phyloP scores from a whole-genome alignment of 64 coral and sea anemone genomes.

The Anthopleura sola region DNA sequence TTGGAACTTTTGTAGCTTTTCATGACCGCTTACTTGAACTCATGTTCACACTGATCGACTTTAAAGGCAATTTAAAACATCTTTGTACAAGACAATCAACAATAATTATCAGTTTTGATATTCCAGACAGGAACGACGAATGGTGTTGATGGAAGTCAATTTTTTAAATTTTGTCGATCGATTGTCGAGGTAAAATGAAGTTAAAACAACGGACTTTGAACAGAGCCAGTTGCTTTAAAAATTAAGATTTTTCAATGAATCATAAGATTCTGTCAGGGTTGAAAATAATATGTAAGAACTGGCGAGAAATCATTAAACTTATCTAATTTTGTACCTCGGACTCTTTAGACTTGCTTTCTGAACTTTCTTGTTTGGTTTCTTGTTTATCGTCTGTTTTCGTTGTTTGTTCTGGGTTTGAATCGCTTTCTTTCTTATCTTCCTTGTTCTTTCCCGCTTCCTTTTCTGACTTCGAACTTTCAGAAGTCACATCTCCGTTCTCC shows the following conservation, averaged over 20 bases:
- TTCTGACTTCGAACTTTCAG: background rate
- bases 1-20: background rate
- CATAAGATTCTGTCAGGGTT: background rate
- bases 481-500: background rate
- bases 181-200: no score
- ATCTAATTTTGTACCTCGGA: background rate
- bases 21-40: background rate
- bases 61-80: background rate
- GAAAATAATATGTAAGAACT: background rate
- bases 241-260: no score
- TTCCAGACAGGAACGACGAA: background rate
- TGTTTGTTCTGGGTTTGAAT: background rate
- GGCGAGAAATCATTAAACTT: background rate
- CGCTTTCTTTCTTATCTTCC: background rate
- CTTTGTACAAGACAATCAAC: background rate
- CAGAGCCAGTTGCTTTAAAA: no score
- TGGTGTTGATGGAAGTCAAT: background rate
- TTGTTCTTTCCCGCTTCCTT: background rate
- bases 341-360: background rate
- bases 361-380: background rate
- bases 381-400: background rate
- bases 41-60: background rate
- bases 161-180: no score
- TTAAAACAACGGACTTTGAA: no score
- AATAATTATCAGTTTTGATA: background rate